phyloP scores from a whole-genome alignment of 2,888 invertebrate species.

The Xestoiulus laeticollis region DNA sequence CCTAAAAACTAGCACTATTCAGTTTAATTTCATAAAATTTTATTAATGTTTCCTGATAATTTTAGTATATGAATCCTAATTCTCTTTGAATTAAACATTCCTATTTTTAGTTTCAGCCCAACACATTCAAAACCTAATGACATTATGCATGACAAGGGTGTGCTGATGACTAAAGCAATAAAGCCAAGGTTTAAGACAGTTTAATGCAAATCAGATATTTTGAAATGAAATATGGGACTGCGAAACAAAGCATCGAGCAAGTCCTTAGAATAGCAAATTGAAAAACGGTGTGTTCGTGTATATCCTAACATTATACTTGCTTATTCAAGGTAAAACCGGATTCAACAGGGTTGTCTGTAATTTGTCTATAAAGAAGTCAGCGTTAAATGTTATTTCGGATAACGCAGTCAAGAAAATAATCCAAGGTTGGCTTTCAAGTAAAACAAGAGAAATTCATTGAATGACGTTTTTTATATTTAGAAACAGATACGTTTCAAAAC shows the following conservation, averaged over 20 bases:
- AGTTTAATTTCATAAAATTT: no score
- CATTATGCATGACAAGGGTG: background rate
- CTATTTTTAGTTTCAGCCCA: background rate
- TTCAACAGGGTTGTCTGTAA: background rate
- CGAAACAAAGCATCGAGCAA: background rate
- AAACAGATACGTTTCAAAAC: background rate
- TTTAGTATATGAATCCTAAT: no score
- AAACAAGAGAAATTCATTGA: background rate
- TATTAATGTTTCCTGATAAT: background rate
- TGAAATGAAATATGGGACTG: background rate
- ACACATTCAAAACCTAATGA: background rate
- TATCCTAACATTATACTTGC: background rate
- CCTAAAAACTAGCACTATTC: no score
- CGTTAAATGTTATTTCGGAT: background rate
- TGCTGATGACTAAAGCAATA: background rate
- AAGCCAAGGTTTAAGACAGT: background rate
- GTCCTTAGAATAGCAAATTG: background rate
- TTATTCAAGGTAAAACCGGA: conserved; percentile 24
- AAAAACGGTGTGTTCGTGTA: background rate
- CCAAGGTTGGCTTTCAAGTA: background rate
- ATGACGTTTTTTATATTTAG: background rate
- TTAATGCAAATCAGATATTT: background rate
- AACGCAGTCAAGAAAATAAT: background rate
- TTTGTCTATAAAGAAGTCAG: background rate
- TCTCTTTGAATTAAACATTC: background rate